These are phyloP conservation scores for Myiopsitta monachus DNA, from an alignment of 2,113 vertebrate species.

Conservation along the genomic window DNA sequence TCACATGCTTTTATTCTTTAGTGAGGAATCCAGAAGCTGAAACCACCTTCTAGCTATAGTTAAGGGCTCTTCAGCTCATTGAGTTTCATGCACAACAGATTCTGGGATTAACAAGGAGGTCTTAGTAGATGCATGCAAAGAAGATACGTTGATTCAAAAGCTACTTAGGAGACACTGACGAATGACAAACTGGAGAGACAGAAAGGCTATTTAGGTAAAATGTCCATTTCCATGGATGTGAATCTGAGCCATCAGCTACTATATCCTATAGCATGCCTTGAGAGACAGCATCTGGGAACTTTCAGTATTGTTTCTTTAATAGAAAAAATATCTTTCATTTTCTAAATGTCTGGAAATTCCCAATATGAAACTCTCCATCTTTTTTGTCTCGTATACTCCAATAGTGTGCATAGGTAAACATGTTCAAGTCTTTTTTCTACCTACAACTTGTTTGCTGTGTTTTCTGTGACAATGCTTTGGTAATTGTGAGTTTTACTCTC, in stretches of 20 bases:
- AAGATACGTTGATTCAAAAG: not conserved
- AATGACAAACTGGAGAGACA: not conserved
- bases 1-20: not conserved
- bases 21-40: slow-evolving; percentile 27
- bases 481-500: rapidly evolving
- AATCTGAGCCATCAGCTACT: not conserved
- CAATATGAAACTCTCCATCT: not conserved
- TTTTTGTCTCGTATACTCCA: not conserved
- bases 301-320: not conserved
- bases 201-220: not conserved
- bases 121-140: not conserved
- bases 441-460: not conserved
- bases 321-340: not conserved
- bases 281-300: not conserved
- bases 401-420: not conserved
- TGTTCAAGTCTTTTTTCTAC: not conserved
- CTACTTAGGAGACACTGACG: not conserved
- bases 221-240: not conserved
- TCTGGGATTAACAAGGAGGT: not conserved
- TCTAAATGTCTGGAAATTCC: slow-evolving; percentile 13
- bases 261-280: not conserved
- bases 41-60: not conserved
- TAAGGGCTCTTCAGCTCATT: not conserved
- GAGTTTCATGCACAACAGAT: not conserved
- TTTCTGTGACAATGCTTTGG: not conserved